These are phyloP conservation scores for Serilophus lunatus DNA, from an alignment of 2,113 vertebrate genomes.

Conservation along the genomic window DNA sequence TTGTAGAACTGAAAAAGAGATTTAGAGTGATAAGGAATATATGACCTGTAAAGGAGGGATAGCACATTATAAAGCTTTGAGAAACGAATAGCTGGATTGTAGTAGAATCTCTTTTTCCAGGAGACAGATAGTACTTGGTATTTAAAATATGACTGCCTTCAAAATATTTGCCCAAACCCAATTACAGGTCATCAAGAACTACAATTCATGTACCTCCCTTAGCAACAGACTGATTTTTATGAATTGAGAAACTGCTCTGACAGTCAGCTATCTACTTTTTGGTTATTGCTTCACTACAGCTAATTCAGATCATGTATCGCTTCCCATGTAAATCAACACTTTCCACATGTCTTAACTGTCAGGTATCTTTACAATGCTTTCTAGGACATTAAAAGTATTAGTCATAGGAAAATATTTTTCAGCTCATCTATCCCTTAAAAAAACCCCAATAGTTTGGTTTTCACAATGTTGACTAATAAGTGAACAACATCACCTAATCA, in stretches of 20 bases:
- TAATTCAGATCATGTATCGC: not conserved
- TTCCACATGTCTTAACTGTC: not conserved
- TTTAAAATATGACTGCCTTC: not conserved
- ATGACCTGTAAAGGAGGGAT: not conserved
- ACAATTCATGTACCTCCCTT: not conserved
- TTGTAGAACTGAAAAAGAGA: not conserved
- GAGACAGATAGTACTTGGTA: not conserved
- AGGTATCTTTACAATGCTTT: not conserved
- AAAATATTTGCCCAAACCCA: not conserved
- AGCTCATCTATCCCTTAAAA: not conserved
- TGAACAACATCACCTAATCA: not conserved
- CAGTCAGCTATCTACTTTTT: not conserved
- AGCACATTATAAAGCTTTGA: not conserved
- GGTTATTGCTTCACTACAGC: not conserved
- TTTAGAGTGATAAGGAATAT: not conserved
- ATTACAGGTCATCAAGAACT: not conserved
- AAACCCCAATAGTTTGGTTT: not conserved
- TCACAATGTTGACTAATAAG: not conserved
- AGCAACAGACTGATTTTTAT: not conserved
- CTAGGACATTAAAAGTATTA: not conserved
- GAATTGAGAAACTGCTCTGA: not conserved
- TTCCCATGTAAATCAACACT: not conserved
- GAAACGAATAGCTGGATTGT: not conserved
- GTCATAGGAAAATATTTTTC: not conserved
- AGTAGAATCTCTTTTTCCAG: not conserved